Evolutionary conservation across 1,140 invertebrate genomes (phyloP).

Genomic region (Camponotus vicinus): DNA sequence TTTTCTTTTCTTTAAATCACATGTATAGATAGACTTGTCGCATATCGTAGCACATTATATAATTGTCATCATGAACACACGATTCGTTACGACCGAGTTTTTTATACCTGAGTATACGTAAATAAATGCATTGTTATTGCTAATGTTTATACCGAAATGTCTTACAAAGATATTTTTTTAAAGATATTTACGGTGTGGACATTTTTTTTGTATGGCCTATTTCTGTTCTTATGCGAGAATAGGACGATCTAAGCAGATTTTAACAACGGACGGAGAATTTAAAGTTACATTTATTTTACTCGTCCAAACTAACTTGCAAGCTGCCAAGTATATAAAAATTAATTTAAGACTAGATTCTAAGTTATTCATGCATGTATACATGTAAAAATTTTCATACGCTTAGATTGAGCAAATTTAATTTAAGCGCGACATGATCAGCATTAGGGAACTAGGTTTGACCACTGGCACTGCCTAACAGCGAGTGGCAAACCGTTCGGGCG

Average conservation of each 20-base stretch:
- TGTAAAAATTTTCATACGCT: conserved; percentile 61
- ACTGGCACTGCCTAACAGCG: not conserved
- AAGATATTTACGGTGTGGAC: conserved; percentile 13
- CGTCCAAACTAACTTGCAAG: conserved; percentile 40
- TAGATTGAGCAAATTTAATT: conserved; percentile 45
- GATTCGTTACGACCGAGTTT: not conserved
- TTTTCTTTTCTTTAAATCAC: not conserved
- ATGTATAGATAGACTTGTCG: not conserved
- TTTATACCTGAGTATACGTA: conserved; percentile 47
- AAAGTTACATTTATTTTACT: conserved; percentile 43
- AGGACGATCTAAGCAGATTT: not conserved
- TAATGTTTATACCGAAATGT: conserved; percentile 8
- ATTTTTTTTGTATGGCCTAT: not conserved
- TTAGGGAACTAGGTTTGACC: not conserved
- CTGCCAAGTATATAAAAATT: conserved; percentile 47
- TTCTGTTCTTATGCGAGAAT: not conserved
- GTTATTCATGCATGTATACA: conserved; percentile 50
- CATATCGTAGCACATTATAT: conserved; percentile 21
- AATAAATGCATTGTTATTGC: not conserved
- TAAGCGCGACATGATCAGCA: conserved; percentile 11
- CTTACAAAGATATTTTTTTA: not conserved
- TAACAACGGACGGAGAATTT: conserved; percentile 17
- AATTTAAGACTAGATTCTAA: conserved; percentile 49
- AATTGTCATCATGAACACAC: not conserved
- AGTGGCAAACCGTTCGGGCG: conserved; percentile 21